Base-by-base conservation (phyloP, 2,797 vertebrate genomes). In the Chiloscyllium punctatum region DNA sequence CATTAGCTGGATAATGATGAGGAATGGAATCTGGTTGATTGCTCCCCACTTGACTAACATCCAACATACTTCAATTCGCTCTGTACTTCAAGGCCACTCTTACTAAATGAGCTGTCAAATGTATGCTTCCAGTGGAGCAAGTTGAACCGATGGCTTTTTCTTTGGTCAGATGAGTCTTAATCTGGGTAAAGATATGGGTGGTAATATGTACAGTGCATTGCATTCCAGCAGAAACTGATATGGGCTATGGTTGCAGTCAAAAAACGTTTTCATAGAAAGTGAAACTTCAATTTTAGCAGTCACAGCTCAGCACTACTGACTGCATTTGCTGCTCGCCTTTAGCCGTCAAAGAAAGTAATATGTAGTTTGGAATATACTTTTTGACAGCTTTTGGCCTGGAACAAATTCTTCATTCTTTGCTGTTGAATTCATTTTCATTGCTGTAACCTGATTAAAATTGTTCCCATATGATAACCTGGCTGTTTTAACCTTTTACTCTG, bases 401-500 rank as follows among this genome's bases (percentile, higher is more conserved):
- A 88, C 96, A 74, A 57, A 96, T 92, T 95, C 97, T 97, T 96
- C 97, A 96, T 94, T 97, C 97, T 96, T 96, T 96, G 97, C 97
- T 97, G 96, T 96, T 96, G 97, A 97, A 97, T 97, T 97, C 96
- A 97, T 96, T 96, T 97, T 96, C 96, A 96, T 97, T 97, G 96
- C 97, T 97, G 96, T 97, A 97, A 97, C 96, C 96, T 92, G 97
- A 97, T 97, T 97, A 97, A 97, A 97, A 97, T 97, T 97, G 96
- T 96, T 97, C 96, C 97, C 97, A 97, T 97, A 96, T 97, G 96
- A 97, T 96, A 96, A 96, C 91, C 71, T 96, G 16, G 96, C 97
- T 96, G 96, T 96, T 74, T 94, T 95, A 95, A 96, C 94, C 69
- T 74, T 94, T 74, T 25, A 94, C 27, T 51, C 69, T 94, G 30